Base-by-base conservation (phyloP, 2,797 vertebrate species). In the Melanogrammus aeglefinus region DNA sequence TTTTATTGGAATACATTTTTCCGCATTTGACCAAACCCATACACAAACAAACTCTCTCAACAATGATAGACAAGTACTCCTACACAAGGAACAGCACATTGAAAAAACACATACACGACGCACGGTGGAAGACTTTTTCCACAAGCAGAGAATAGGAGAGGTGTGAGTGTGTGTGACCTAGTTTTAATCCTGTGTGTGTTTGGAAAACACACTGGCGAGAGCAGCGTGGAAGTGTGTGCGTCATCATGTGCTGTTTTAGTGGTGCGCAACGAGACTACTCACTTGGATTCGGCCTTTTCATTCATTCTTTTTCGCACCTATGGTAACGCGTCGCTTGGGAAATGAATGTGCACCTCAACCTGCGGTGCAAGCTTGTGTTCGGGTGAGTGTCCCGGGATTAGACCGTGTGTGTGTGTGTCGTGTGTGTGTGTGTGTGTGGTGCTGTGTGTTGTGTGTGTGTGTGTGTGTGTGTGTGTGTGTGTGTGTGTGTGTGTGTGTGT, bases 1-100 rank as follows among this genome's bases (percentile, higher is more conserved):
- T 88, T 85, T 78, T 38, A 85, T 88, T 85, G 89, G 88, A 89
- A 83, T 85, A 86, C 77, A 80, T 86, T 85, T 80, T 10, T 38
- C 35, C 18, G 18, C 36, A 39, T 38, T 39, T 74, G 36, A n/a
- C 36, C 57, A 36, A 71, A 84, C 79, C 78, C 86, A 76, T 81
- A 38, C 57, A 76, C 75, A 63, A 9, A 66, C 33, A 66, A n/a
- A 24, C 57, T n/a, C 57, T 83, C 27, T 29, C 29, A 35, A 38
- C 33, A 73, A 81, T 24, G 57, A 83, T 33, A 76, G 51, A 71
- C 75, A 71, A 39, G 76, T 69, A 76, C 81, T 74, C 80, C 76
- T 57, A 29, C 73, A 82, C 75, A 82, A 81, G 57, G 57, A 63
- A 57, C 16, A 18, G 18, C 18, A 57, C 18, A 57, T 36, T 57